Evolutionary conservation across 2,888 invertebrate species (phyloP).

Genomic region (Malthinus flaveolus): DNA sequence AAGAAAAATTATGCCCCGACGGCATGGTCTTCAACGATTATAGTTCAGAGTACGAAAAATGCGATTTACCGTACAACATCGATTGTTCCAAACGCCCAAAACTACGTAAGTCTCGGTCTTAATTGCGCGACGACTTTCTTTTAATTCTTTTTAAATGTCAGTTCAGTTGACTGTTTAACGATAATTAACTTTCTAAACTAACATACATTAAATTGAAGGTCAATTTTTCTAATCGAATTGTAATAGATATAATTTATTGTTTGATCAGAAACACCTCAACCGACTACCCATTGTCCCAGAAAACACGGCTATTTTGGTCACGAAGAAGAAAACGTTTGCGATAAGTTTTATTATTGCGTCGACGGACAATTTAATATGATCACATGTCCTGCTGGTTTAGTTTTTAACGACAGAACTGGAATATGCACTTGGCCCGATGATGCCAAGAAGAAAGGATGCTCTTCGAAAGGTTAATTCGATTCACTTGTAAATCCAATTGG

Average conservation of each 20-base stretch:
- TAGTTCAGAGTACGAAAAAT: slow-evolving; percentile 79
- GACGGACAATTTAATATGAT: slow-evolving; percentile 90
- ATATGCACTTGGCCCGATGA: slow-evolving; percentile 94
- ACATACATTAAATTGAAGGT: slow-evolving; percentile 3
- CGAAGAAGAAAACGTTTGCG: slow-evolving; percentile 75
- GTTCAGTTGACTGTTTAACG: slow-evolving; percentile 3
- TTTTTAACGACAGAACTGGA: slow-evolving; percentile 85
- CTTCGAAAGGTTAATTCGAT: slow-evolving; percentile 65
- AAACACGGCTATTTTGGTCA: slow-evolving; percentile 88
- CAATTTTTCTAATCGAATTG: slow-evolving; percentile 6
- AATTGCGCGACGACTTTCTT: not conserved
- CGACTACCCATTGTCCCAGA: slow-evolving; percentile 75
- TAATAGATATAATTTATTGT: not conserved
- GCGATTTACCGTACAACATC: slow-evolving; percentile 83
- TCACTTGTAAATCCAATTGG: not conserved
- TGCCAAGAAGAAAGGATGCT: slow-evolving; percentile 84
- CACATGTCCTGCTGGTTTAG: slow-evolving; percentile 82
- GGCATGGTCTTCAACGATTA: slow-evolving; percentile 91
- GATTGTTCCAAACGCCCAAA: slow-evolving; percentile 79
- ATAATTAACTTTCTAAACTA: slow-evolving; percentile 7
- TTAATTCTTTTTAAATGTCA: slow-evolving; percentile 5
- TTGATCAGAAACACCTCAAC: slow-evolving; percentile 70
- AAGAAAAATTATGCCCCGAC: slow-evolving; percentile 82
- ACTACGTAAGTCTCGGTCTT: slow-evolving; percentile 67
- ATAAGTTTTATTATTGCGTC: slow-evolving; percentile 87